These are phyloP conservation scores for Simalia tracyae DNA, from an alignment of 2,797 vertebrate species.

Conservation along the genomic window DNA sequence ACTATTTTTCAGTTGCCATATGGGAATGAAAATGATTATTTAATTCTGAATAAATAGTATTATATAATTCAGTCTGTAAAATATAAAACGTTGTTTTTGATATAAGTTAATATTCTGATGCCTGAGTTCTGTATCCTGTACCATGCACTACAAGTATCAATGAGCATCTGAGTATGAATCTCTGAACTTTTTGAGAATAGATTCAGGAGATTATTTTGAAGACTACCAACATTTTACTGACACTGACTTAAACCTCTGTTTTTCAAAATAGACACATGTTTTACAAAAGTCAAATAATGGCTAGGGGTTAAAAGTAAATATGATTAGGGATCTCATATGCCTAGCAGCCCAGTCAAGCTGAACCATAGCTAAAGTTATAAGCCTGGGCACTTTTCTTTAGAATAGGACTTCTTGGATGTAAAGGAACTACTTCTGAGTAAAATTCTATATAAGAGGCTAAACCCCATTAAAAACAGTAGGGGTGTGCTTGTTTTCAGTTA, in stretches of 20 bases:
- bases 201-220: not conserved
- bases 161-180: not conserved
- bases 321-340: not conserved
- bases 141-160: not conserved
- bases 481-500: not conserved
- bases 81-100: not conserved
- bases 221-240: not conserved
- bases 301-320: not conserved
- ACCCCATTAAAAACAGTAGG: not conserved
- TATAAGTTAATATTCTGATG: not conserved
- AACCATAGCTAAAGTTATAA: not conserved
- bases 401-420: not conserved
- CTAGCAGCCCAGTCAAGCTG: not conserved
- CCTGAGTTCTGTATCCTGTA: not conserved
- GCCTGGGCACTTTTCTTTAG: not conserved
- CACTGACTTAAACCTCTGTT: not conserved
- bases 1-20: constrained; percentile 13
- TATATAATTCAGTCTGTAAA: not conserved
- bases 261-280: not conserved
- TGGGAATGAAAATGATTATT: not conserved
- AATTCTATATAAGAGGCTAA: not conserved
- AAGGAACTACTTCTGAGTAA: not conserved
- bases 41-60: not conserved
- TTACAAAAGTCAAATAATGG: not conserved
- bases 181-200: not conserved